Evolutionary conservation across 2,113 vertebrate species (phyloP), one percentile per base, ranked within the genome.

Genomic region (Ptilorrhoa leucosticta): DNA sequence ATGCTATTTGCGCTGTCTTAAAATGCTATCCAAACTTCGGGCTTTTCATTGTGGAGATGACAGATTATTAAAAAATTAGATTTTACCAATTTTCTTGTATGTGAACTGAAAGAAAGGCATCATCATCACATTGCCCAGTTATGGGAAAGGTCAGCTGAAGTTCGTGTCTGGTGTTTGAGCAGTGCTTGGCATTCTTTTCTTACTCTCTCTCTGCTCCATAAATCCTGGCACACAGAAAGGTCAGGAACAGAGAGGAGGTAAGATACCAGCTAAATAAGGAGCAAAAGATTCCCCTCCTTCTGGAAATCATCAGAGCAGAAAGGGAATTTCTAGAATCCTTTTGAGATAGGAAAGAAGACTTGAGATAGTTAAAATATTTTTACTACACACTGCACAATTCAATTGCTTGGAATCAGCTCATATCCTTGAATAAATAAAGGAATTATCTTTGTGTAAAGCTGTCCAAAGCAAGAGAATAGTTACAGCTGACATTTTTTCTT

Each of bases 401-500:
- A 85, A 5, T 77, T 83, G 26, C 39, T 76, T 91, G 60, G 47
- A 90, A 81, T 83, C 50, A 66, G 19, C 42, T 94, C 27, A 73
- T 37, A 70, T 73, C 20, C 15, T 86, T 77, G 28, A 72, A 79
- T 87, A 94, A 97, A 96, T 83, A 96, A 83, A 86, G 68, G 75
- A 63, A 58, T 95, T 95, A 82, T 9, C 26, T 84, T 57, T n/a
- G 24, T 77, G 23, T 65, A 87, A 94, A 85, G 9, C 15, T 4
- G 2, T 65, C 26, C 31, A 87, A 76, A 94, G 21, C 7, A 47
- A 80, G 2, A 3, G 47, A 86, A 78, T 51, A 72, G 21, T 58
- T 88, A 48, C n/a, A 86, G 30, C 11, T 88, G 57, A 33, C 13
- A 33, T 24, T 70, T 92, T 80, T 77, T 50, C 5, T 60, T 87